Base-by-base conservation (phyloP, 1,140 invertebrate species). In the Pseudachorutes palmiensis region DNA sequence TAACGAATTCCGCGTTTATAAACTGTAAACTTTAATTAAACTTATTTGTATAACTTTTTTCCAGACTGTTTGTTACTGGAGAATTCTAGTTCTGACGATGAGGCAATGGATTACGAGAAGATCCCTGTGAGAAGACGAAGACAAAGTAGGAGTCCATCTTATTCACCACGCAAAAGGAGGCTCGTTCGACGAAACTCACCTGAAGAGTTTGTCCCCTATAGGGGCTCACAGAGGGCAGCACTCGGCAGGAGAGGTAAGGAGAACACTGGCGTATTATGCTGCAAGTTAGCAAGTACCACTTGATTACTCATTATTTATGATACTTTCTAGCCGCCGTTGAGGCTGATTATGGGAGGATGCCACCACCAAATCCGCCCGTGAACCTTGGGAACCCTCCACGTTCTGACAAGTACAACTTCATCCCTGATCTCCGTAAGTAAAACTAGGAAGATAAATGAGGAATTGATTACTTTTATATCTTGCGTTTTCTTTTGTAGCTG, bases 401-500 rank as follows among this genome's bases (percentile, higher is more conserved):
- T 12, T 66, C 62, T n/a, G 55, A 51, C 1, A 70, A 65, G 36
- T 74, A 48, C 33, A 68, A 70, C 45, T 69, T 71, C 24, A 68
- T 73, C 48, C 72, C 69, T 30, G 67, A 70, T 24, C 62, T 73
- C 22, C 51, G 72, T 70, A 69, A 64, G 66, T 29, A 32, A 57
- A 29, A 55, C 32, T 58, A 28, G 1, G 16, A 32, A n/a, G 33
- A 64, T 55, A 31, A 16, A 24, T 65, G 30, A 12, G 14, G 2
- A 63, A 32, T 19, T 63, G 58, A 22, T 31, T 26, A 51, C n/a
- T 48, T 49, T 31, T 64, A 61, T 60, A 16, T 16, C 58, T 62
- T 71, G 64, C 70, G n/a, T 65, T 63, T 61, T 32, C 71, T 75
- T 75, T 74, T 77, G 31, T 67, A 91, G 90, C 90, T 83, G 87